A percentile compares a stretch with the other conserved stretches of the same genome.
phyloP scores from a whole-genome alignment of 2,888 invertebrate genomes.

The Hydroisotoma schaefferi region DNA sequence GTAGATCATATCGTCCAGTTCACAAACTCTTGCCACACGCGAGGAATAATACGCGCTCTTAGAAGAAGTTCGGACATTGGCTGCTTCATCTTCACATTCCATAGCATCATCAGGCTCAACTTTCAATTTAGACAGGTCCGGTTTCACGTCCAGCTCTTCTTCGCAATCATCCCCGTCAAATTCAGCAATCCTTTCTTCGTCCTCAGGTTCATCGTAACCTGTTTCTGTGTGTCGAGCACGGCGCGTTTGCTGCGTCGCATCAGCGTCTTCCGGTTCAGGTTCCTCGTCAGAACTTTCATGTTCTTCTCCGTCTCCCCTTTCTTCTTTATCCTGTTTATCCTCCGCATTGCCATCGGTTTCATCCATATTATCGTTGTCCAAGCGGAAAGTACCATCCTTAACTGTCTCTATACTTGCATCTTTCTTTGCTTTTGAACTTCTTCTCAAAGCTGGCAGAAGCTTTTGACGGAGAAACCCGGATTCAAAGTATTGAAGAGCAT shows the following conservation, averaged over 20 bases:
- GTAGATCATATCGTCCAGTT: constrained; percentile 55
- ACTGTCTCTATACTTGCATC: constrained; percentile 51
- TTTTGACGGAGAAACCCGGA: constrained; percentile 62
- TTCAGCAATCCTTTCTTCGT: constrained; percentile 57
- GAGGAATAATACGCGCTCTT: constrained; percentile 31
- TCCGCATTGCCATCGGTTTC: constrained; percentile 44
- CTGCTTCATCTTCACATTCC: constrained; percentile 14
- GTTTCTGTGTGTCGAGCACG: constrained; percentile 58
- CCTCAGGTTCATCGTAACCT: constrained; percentile 66
- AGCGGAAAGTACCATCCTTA: constrained; percentile 17
- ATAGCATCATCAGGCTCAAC: constrained; percentile 42
- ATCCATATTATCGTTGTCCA: constrained; percentile 33
- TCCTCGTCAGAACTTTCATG: constrained; percentile 67
- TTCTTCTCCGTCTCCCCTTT: constrained; percentile 50
- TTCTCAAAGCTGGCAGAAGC: constrained; percentile 63
- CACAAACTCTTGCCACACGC: constrained; percentile 52
- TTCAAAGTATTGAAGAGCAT: constrained; percentile 71
- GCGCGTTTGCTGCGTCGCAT: constrained; percentile 54
- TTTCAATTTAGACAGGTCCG: constrained; percentile 37
- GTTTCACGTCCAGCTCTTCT: constrained; percentile 54
- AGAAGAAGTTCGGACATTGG: constrained; percentile 22
- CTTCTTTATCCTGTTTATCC: constrained; percentile 26
- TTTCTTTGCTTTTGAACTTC: constrained; percentile 59
- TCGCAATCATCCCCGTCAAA: constrained; percentile 51
- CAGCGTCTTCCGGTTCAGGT: constrained; percentile 53